phyloP scores from a whole-genome alignment of 1,140 invertebrate species.

The Drosophila erecta region DNA sequence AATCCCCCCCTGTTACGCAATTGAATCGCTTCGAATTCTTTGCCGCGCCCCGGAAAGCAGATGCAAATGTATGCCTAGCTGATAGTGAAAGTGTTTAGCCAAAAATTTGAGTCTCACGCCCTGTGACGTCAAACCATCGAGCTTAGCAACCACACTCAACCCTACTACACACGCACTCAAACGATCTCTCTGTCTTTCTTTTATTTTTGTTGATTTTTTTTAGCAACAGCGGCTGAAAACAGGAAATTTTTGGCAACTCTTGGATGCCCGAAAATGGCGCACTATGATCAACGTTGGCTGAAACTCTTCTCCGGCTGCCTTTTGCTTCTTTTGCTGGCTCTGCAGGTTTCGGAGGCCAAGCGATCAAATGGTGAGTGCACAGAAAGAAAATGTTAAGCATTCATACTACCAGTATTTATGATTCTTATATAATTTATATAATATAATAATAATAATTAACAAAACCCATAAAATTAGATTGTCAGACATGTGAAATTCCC shows the following conservation, averaged over 20 bases:
- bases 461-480: too few relatives aligned
- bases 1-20: constrained; percentile 29
- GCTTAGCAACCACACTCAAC: constrained; percentile 21
- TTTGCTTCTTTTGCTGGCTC: constrained; percentile 48
- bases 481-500: too few relatives aligned
- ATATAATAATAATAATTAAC: too few relatives aligned
- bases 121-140: constrained; percentile 67
- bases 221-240: constrained; percentile 39
- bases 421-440: background rate
- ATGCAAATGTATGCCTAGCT: constrained; percentile 57
- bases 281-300: constrained; percentile 78
- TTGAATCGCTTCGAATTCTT: constrained; percentile 54
- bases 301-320: constrained; percentile 66
- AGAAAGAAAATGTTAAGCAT: background rate
- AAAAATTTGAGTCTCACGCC: constrained; percentile 64
- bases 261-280: constrained; percentile 70
- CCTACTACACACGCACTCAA: constrained; percentile 52
- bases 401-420: background rate
- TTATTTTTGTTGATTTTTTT: constrained; percentile 25
- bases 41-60: constrained; percentile 33
- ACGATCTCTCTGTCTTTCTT: constrained; percentile 23
- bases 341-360: constrained; percentile 59
- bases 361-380: constrained; percentile 64
- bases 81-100: constrained; percentile 75
- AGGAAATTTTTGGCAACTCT: constrained; percentile 74